Evolutionary conservation across 35 echinoderm and acorn worm genomes (phyloP).

Genomic region (Chiridota heheva): DNA sequence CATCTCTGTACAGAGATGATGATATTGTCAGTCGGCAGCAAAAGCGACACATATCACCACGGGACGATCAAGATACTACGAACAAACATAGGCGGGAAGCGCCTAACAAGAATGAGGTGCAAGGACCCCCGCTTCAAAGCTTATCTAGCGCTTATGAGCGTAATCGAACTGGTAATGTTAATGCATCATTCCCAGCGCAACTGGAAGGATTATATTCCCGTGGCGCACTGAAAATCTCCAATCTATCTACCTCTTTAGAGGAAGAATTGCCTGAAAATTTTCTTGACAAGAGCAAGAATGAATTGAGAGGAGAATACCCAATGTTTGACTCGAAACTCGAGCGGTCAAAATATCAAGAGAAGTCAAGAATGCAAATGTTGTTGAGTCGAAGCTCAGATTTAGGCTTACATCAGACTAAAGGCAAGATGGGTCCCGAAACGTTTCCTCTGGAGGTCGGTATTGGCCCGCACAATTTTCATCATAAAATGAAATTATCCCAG

Average conservation of each 20-base stretch:
- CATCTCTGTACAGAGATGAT: constrained; percentile 40
- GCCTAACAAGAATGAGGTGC: background rate
- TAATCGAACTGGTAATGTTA: constrained; percentile 5
- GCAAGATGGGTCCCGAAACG: background rate
- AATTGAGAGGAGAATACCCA: constrained; percentile 73
- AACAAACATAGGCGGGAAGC: constrained; percentile 20
- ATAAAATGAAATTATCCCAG: constrained; percentile 1
- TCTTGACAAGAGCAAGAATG: constrained; percentile 38
- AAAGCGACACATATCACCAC: constrained; percentile 21
- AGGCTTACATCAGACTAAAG: background rate
- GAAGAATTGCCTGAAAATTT: constrained; percentile 69
- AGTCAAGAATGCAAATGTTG: too few species aligned
- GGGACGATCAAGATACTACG: constrained; percentile 20
- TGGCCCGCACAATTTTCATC: constrained; percentile 8
- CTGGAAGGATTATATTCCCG: constrained; percentile 62
- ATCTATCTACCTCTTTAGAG: constrained; percentile 43
- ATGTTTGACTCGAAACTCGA: constrained; percentile 82
- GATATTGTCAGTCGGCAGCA: background rate
- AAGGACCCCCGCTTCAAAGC: background rate
- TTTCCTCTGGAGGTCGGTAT: background rate
- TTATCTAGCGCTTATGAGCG: constrained; percentile 24
- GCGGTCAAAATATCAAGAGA: background rate
- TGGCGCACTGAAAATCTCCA: constrained; percentile 41
- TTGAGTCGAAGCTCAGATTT: too few species aligned
- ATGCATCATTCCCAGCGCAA: constrained; percentile 57